Evolutionary conservation across 2,113 vertebrate genomes (phyloP).

Genomic region (Gyps fulvus): DNA sequence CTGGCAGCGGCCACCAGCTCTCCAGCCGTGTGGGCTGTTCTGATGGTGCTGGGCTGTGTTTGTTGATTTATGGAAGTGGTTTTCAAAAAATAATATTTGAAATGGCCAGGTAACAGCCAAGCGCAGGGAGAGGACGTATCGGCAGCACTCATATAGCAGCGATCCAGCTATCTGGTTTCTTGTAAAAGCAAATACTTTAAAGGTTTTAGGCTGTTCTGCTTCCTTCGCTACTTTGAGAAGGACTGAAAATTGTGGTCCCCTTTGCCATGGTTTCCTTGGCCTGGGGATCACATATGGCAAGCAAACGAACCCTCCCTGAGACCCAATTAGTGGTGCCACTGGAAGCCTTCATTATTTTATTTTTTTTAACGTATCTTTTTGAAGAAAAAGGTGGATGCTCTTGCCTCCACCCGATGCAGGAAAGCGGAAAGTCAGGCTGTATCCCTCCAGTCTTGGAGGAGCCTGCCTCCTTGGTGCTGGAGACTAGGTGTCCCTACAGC

Average conservation of each 20-base stretch:
- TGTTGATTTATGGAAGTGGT: slow-evolving; percentile 61
- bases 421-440: neutral
- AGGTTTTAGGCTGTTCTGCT: neutral
- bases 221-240: neutral
- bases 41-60: neutral
- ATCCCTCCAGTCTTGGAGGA: neutral
- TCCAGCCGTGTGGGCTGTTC: neutral
- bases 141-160: neutral
- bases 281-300: neutral
- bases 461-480: neutral
- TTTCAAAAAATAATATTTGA: slow-evolving; percentile 59
- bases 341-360: neutral
- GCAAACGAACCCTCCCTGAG: neutral
- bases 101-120: slow-evolving; percentile 39
- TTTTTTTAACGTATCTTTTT: neutral
- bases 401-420: neutral
- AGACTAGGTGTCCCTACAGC: neutral
- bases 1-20: neutral
- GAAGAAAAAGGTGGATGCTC: neutral
- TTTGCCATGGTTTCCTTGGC: neutral
- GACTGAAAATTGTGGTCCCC: neutral
- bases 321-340: neutral
- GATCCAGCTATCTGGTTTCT: slow-evolving; percentile 27
- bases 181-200: slow-evolving; percentile 34
- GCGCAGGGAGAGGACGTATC: neutral